Conservation (phyloP, 2,888 invertebrate genomes). For the Caenorhabditis sp. region DNA sequence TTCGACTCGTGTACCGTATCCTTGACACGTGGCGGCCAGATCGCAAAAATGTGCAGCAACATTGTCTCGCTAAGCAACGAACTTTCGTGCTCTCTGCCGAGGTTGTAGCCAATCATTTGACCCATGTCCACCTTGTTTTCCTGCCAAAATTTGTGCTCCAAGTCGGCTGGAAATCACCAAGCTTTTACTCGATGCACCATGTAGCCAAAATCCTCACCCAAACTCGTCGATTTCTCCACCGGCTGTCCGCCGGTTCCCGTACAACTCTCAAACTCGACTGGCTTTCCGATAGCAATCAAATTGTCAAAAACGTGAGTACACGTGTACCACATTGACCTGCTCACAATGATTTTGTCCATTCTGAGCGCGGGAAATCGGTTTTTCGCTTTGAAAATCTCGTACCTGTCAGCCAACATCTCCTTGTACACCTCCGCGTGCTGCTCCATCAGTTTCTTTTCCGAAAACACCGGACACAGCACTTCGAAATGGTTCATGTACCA, state of each 20-base stretch:
- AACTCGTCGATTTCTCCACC: background rate
- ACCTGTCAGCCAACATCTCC: too few relatives aligned
- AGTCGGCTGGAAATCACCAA: background rate
- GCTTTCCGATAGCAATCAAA: background rate
- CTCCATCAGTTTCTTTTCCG: background rate
- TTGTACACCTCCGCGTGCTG: background rate
- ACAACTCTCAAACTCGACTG: background rate
- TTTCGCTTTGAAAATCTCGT: too few relatives aligned
- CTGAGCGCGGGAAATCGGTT: too few relatives aligned
- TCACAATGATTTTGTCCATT: background rate
- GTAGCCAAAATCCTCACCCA: background rate
- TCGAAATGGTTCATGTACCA: background rate
- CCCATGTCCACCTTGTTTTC: slow-evolving; percentile 1
- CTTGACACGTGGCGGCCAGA: background rate
- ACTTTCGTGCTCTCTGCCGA: background rate
- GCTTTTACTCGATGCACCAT: background rate
- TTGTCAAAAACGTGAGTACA: background rate
- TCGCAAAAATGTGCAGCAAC: background rate
- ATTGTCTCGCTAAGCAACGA: background rate
- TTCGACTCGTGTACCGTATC: background rate
- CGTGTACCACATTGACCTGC: slow-evolving; percentile 3
- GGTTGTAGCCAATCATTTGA: slow-evolving; percentile 19
- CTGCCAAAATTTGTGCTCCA: slow-evolving; percentile 13
- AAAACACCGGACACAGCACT: background rate
- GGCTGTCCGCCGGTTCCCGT: too few relatives aligned